Percentiles rank a stretch among this genome's conserved stretches.
Conservation (phyloP, 2,113 vertebrate genomes). For the Bambusicola thoracicus region DNA sequence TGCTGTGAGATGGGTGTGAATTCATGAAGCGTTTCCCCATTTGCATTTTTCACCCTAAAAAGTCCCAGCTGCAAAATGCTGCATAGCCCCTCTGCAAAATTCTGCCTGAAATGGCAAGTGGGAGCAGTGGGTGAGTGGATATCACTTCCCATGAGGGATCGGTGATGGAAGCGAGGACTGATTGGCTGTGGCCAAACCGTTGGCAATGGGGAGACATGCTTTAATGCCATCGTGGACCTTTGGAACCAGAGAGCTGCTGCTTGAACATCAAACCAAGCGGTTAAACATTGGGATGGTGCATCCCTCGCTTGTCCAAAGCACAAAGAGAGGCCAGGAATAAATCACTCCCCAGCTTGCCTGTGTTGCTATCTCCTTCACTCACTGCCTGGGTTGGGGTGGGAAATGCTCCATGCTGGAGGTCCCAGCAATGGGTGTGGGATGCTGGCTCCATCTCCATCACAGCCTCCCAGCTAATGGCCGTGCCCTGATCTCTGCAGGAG, state of each 20-base stretch:
- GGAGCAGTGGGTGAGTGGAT: background rate
- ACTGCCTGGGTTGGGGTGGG: background rate
- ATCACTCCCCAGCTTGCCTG: background rate
- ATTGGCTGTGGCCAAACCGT: background rate
- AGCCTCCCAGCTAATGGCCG: rapidly evolving
- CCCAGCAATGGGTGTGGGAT: rapidly evolving
- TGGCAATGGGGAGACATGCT: background rate
- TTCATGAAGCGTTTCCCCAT: background rate
- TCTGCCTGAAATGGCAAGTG: background rate
- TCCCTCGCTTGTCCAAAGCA: background rate
- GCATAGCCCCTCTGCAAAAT: background rate
- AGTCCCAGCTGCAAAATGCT: background rate
- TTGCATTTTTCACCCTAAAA: constrained; percentile 42
- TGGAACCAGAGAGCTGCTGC: background rate
- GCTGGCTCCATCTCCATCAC: rapidly evolving
- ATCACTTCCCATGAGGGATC: background rate
- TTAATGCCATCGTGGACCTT: rapidly evolving
- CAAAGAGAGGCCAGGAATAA: background rate
- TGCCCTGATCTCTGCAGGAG: constrained; percentile 80
- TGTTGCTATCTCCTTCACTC: background rate
- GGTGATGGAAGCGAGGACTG: background rate
- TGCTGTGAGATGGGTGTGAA: background rate
- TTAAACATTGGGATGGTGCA: background rate
- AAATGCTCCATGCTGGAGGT: background rate
- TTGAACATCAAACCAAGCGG: background rate